A percentile compares a stretch with the other conserved stretches of the same genome.
phyloP scores from a whole-genome alignment of 37 sponge, comb jelly and placozoan genomes.

The Spongia lamella region DNA sequence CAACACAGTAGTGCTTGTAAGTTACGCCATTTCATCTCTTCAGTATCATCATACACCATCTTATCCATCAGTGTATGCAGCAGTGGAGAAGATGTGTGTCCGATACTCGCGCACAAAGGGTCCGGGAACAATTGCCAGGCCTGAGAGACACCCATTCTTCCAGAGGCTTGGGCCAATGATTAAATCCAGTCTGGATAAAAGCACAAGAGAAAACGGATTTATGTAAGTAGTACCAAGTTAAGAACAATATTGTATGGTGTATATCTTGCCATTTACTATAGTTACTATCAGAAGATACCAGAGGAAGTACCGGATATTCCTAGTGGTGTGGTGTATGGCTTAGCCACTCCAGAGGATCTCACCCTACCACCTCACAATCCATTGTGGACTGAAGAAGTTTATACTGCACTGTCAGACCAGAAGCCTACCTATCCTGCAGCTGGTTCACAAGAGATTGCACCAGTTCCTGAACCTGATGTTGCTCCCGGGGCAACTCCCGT shows the following conservation, averaged over 20 bases:
- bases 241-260: neutral
- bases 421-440: conserved; percentile 50
- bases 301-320: conserved; percentile 81
- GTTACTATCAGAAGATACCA: conserved; percentile 95
- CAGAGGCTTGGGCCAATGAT: conserved; percentile 90
- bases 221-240: conserved; percentile 60
- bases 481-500: conserved; percentile 67
- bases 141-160: conserved; percentile 95
- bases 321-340: conserved; percentile 83
- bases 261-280: too few relatives aligned
- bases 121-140: conserved; percentile 83
- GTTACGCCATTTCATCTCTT: conserved; percentile 1
- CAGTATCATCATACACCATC: neutral
- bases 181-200: conserved; percentile 82
- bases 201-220: conserved; percentile 95
- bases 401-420: conserved; percentile 52
- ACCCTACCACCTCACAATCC: conserved; percentile 85
- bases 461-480: conserved; percentile 87
- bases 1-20: conserved; percentile 80
- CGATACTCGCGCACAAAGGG: conserved; percentile 85
- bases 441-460: conserved; percentile 78
- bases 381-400: conserved; percentile 92
- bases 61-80: conserved; percentile 67
- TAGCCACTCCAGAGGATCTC: conserved; percentile 91
- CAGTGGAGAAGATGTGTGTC: conserved; percentile 78